Conservation (phyloP, 2,888 invertebrate species). For the Spodoptera picta region DNA sequence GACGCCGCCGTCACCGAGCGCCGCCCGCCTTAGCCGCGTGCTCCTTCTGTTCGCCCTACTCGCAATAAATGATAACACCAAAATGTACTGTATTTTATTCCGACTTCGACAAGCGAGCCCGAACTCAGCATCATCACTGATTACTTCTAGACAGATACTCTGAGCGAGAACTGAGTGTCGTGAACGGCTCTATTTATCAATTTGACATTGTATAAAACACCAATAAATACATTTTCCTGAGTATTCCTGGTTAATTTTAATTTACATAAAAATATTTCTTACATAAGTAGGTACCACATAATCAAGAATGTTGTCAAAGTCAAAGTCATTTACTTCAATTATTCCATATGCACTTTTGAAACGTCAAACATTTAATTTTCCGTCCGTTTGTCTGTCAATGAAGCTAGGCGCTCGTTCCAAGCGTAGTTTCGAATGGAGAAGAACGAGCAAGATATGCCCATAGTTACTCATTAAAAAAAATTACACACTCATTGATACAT, state of each 20-base stretch:
- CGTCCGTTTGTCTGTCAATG: too few relatives aligned
- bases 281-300: too few relatives aligned
- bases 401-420: too few relatives aligned
- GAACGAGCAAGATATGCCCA: too few relatives aligned
- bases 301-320: too few relatives aligned
- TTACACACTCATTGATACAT: too few relatives aligned
- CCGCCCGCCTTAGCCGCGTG: constrained; percentile 50
- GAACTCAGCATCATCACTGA: background rate
- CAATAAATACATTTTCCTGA: constrained; percentile 15
- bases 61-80: constrained; percentile 38
- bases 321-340: too few relatives aligned
- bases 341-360: too few relatives aligned
- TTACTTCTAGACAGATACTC: background rate
- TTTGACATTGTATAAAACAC: constrained; percentile 23
- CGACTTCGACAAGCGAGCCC: constrained; percentile 86
- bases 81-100: constrained; percentile 61
- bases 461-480: too few relatives aligned
- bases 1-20: constrained; percentile 55
- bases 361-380: too few relatives aligned
- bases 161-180: constrained; percentile 11
- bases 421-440: too few relatives aligned
- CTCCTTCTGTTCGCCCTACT: constrained; percentile 34
- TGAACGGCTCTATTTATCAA: constrained; percentile 18
- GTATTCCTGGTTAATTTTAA: constrained; percentile 10
- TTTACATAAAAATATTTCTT: background rate